A percentile compares a stretch with the other conserved stretches of the same genome.
These are phyloP conservation scores for Stenolophus ochropezus DNA, from an alignment of 2,888 invertebrate genomes.

Conservation along the genomic window DNA sequence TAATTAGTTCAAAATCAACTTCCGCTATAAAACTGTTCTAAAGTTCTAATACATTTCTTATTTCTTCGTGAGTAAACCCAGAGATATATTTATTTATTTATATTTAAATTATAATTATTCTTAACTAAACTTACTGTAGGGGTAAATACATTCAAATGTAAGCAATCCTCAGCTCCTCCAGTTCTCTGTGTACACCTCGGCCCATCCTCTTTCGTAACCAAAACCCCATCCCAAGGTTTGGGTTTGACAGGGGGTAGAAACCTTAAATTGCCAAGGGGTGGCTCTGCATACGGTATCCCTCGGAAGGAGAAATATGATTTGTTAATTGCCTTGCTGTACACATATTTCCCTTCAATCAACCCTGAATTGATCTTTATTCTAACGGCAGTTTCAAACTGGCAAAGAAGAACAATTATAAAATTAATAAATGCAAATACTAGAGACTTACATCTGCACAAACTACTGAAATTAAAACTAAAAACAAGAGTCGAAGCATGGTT, in stretches of 20 bases:
- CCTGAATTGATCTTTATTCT: slow-evolving; percentile 30
- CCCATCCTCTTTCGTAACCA: slow-evolving; percentile 12
- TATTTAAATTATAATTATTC: too few relatives aligned
- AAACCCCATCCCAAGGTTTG: slow-evolving; percentile 18
- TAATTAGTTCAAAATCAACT: too few relatives aligned
- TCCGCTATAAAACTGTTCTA: too few relatives aligned
- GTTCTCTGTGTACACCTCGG: slow-evolving; percentile 4
- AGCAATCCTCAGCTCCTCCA: slow-evolving; percentile 45
- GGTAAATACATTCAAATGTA: slow-evolving; percentile 47
- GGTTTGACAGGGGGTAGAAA: slow-evolving; percentile 41
- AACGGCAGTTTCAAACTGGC: not conserved
- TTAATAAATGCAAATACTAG: not conserved
- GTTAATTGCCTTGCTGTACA: not conserved
- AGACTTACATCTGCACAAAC: not conserved
- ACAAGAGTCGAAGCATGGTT: not conserved
- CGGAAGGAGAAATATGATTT: slow-evolving; percentile 25
- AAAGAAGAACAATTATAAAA: not conserved
- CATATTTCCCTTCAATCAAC: slow-evolving; percentile 28
- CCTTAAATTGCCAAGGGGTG: slow-evolving; percentile 40
- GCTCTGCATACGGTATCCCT: slow-evolving; percentile 50
- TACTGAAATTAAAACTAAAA: not conserved
- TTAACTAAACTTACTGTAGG: slow-evolving; percentile 33
- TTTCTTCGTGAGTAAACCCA: too few relatives aligned
- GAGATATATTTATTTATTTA: too few relatives aligned
- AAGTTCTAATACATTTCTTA: too few relatives aligned